Percentiles rank a stretch among this genome's conserved stretches.
Evolutionary conservation across 2,797 vertebrate species (phyloP).

Genomic region (Calcarius lapponicus): DNA sequence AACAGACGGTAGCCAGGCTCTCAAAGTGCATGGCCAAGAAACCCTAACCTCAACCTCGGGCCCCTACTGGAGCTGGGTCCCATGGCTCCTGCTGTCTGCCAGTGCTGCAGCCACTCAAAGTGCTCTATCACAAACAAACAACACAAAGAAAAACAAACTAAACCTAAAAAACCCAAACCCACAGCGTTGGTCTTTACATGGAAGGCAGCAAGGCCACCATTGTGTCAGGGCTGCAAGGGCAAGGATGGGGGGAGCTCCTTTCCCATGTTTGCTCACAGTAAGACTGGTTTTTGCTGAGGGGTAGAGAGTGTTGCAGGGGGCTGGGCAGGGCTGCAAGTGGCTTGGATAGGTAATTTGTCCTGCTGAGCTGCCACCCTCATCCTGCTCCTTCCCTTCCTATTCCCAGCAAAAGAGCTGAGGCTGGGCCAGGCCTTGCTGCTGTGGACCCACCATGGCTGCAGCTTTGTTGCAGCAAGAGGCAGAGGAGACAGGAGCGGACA

Average conservation of each 20-base stretch:
- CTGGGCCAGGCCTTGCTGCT: background rate
- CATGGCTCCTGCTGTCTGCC: background rate
- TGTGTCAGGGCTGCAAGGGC: background rate
- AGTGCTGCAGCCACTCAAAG: background rate
- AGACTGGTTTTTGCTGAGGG: background rate
- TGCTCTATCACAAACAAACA: background rate
- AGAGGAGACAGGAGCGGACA: rapidly evolving
- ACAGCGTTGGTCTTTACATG: background rate
- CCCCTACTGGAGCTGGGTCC: background rate
- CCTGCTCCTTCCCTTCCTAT: background rate
- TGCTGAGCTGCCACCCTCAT: background rate
- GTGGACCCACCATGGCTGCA: background rate
- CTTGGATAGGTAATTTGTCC: background rate
- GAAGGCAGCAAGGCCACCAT: background rate
- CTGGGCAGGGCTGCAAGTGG: background rate
- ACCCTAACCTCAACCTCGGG: background rate
- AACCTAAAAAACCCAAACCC: background rate
- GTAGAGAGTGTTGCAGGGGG: background rate
- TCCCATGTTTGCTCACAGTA: background rate
- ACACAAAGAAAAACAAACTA: background rate
- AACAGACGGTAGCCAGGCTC: slow-evolving; percentile 10
- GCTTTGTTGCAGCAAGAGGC: background rate
- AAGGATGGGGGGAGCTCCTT: background rate
- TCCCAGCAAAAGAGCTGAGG: rapidly evolving
- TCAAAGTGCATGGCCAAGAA: background rate